Base-by-base conservation (phyloP, 2,888 invertebrate genomes). In the Atherix ibis region DNA sequence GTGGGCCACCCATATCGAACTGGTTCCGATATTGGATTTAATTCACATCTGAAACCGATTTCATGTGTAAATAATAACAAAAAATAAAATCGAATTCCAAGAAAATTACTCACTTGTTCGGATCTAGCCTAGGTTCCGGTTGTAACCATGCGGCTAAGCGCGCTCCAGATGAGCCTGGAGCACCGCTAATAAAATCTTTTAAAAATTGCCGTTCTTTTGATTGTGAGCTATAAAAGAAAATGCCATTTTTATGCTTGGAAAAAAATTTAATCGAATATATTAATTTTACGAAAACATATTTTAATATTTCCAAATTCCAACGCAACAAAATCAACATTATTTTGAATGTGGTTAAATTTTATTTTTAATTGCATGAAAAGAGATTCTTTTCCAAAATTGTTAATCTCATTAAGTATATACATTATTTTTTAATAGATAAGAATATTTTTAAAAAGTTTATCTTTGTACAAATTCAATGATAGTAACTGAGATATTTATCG, bases 111-210 rank as follows among this genome's bases (percentile, higher is more conserved):
- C 41, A 59, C 58, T 58, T 58, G 38, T 62, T 53, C 1, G 92
- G 87, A 61, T 94, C 94, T 31, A 94, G 80, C 44, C 83, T 79
- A 17, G 92, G 77, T 49, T 88, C 87, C 2, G 92, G 91, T 52
- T 92, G 88, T 36, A 97, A 64, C 94, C 95, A 97, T 52, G 85
- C 76, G 1, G 94, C 92, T 43, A 97, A 65, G 34, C 94, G 71
- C 4, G 91, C 94, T 1, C 97, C 95, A 2, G 88, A 85, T 1
- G 76, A 71, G 8, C 82, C 83, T 14, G 82, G 74, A 0, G 78
- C 76, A 36, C 89, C 87, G 19, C 76, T 71, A 32, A 97, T 88
- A 54, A 95, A 87, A 56, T 95, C 94, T 38, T 84, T 75, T 34
- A 95, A 71, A 58, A 95, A 95, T 42, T 88, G 76, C 5, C 88